These are phyloP conservation scores for Neoaliturus tenellus DNA, from an alignment of 2,888 invertebrate species.

Conservation along the genomic window DNA sequence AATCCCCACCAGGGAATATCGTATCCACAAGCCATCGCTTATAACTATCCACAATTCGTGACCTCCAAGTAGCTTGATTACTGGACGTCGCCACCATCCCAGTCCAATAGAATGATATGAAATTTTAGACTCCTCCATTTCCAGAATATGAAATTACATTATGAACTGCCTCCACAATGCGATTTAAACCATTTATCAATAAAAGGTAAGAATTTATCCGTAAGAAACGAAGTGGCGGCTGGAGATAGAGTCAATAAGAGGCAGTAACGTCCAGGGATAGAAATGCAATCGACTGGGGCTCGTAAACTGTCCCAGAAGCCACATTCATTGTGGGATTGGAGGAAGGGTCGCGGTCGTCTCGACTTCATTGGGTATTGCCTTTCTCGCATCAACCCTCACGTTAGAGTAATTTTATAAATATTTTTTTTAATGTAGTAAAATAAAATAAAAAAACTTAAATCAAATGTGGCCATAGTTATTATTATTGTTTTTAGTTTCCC, in stretches of 20 bases:
- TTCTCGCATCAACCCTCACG: not conserved
- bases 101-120: no score
- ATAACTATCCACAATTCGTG: no score
- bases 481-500: no score
- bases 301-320: constrained; percentile 13
- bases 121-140: no score
- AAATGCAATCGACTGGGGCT: not conserved
- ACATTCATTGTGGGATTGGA: constrained; percentile 19
- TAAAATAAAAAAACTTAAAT: not conserved
- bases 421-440: not conserved
- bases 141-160: no score
- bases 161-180: no score
- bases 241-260: not conserved
- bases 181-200: not conserved
- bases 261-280: constrained; percentile 16
- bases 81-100: no score
- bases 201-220: not conserved
- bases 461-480: no score
- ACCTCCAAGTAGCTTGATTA: no score
- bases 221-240: not conserved
- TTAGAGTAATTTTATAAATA: not conserved
- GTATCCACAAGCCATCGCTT: no score
- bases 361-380: not conserved
- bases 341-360: not conserved
- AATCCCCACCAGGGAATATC: no score